Evolutionary conservation across 2,113 vertebrate genomes (phyloP).

Genomic region (Ptilorrhoa leucosticta): DNA sequence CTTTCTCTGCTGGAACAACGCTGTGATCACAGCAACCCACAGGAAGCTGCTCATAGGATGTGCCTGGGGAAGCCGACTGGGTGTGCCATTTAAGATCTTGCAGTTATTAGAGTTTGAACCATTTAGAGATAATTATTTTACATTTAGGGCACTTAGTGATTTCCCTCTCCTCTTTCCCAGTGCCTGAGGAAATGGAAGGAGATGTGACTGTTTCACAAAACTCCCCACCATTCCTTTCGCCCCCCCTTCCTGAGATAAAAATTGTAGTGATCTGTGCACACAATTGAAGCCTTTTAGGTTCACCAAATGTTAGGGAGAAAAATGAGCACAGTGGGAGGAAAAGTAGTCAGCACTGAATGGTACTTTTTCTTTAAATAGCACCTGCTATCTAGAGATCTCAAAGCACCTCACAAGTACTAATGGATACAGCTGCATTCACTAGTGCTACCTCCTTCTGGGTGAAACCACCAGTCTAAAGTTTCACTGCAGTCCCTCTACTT

Average conservation of each 20-base stretch:
- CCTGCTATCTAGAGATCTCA: conserved; percentile 12
- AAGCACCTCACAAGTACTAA: not conserved
- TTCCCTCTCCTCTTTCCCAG: not conserved
- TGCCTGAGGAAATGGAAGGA: conserved; percentile 2
- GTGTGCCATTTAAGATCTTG: conserved; percentile 34
- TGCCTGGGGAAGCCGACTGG: conserved; percentile 20
- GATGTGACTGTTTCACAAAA: conserved; percentile 7
- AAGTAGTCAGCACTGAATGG: not conserved
- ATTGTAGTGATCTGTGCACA: not conserved
- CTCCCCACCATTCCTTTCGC: not conserved
- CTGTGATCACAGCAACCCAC: not conserved
- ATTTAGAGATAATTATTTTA: conserved; percentile 27
- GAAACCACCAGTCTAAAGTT: not conserved
- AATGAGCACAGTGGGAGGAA: conserved; percentile 16
- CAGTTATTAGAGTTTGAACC: conserved; percentile 9
- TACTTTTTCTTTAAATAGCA: conserved; percentile 49
- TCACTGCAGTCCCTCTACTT: not conserved
- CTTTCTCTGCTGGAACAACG: not conserved
- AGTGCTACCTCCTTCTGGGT: not conserved
- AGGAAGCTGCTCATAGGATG: conserved; percentile 47
- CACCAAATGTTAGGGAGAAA: not conserved
- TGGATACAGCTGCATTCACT: not conserved
- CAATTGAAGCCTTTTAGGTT: not conserved
- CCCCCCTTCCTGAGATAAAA: not conserved
- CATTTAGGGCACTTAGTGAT: conserved; percentile 20